phyloP scores from a whole-genome alignment of 2,888 invertebrate genomes.

The Augochlorella aurata region DNA sequence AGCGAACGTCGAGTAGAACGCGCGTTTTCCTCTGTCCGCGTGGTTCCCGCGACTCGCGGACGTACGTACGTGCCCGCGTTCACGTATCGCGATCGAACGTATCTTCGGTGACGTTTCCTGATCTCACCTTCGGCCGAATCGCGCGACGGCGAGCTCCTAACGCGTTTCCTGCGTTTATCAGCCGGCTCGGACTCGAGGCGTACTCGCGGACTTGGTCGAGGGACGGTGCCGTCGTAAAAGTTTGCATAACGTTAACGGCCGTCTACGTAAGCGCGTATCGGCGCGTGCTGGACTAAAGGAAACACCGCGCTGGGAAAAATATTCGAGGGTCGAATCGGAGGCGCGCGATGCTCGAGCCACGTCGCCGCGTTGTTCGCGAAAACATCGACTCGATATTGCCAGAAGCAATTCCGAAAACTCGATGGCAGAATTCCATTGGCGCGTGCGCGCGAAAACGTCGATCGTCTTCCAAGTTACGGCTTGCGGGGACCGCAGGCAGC shows the following conservation, averaged over 20 bases:
- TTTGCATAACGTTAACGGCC: constrained; percentile 39
- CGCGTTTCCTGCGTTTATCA: constrained; percentile 43
- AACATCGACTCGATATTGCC: no score
- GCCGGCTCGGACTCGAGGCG: constrained; percentile 16
- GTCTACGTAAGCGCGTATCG: constrained; percentile 43
- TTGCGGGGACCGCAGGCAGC: background rate
- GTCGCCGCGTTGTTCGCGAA: background rate
- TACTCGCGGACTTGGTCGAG: background rate
- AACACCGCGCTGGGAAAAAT: constrained; percentile 6
- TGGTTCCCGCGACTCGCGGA: background rate
- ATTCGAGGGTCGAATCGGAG: constrained; percentile 13
- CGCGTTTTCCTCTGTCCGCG: background rate
- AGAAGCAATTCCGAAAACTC: no score
- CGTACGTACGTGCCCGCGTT: constrained; percentile 34
- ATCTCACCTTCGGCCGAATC: constrained; percentile 63
- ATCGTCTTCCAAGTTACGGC: no score
- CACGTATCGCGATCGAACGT: constrained; percentile 38
- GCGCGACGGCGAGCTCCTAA: constrained; percentile 31
- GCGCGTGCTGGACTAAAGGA: constrained; percentile 36
- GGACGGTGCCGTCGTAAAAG: constrained; percentile 35
- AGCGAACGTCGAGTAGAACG: background rate
- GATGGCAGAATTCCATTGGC: no score
- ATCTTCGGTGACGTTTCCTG: constrained; percentile 43
- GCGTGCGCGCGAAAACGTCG: no score
- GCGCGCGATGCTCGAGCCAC: background rate